Conservation (phyloP, 2,113 vertebrate genomes). For the Phaetusa simplex region DNA sequence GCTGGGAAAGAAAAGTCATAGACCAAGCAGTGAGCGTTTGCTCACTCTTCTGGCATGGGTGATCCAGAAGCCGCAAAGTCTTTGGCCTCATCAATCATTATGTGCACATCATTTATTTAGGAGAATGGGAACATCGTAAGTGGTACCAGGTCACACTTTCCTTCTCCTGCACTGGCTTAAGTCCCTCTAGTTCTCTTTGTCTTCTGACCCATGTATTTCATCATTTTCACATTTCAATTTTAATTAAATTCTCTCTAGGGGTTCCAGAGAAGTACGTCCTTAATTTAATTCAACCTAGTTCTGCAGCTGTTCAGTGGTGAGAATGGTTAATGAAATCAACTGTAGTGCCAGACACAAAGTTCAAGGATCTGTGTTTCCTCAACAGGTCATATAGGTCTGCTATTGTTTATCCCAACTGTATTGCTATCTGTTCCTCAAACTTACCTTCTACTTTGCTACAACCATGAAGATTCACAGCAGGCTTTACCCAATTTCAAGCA, state of each 20-base stretch:
- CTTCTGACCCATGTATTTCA: neutral
- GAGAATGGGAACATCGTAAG: neutral
- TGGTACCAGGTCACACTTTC: neutral
- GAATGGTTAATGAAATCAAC: neutral
- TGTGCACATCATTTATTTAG: neutral
- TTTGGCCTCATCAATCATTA: neutral
- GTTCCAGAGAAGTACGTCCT: neutral
- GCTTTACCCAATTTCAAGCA: neutral
- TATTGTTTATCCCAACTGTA: neutral
- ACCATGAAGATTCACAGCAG: neutral
- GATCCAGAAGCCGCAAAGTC: neutral
- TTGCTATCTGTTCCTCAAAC: neutral
- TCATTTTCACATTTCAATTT: neutral
- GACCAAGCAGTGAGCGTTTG: neutral
- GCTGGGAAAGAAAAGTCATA: neutral
- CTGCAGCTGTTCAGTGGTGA: neutral
- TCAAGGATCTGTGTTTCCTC: neutral
- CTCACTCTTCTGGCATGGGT: neutral
- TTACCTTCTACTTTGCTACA: neutral
- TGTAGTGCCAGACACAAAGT: neutral
- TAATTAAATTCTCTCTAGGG: neutral
- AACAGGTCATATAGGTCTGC: neutral
- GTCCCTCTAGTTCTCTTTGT: neutral
- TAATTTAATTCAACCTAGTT: neutral
- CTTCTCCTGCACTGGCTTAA: neutral